Evolutionary conservation across 1,140 invertebrate species (phyloP).

Genomic region (Antheraea pernyi): DNA sequence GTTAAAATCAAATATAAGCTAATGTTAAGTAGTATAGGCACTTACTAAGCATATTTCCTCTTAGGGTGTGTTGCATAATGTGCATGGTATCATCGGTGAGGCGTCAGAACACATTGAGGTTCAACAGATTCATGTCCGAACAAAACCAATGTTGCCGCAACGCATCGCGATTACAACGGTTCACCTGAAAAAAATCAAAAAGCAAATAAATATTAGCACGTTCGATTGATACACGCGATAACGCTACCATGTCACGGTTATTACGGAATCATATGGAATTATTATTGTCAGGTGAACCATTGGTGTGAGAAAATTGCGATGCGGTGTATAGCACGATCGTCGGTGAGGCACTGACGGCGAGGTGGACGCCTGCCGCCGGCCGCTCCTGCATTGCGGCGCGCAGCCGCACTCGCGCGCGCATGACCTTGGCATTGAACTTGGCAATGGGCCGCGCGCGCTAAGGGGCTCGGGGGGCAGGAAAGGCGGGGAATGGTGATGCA

Average conservation of each 20-base stretch:
- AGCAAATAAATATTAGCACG: slow-evolving; percentile 14
- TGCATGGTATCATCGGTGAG: slow-evolving; percentile 32
- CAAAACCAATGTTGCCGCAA: slow-evolving; percentile 6
- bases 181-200: slow-evolving; percentile 26
- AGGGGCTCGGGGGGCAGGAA: slow-evolving; percentile 30
- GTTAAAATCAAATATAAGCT: slow-evolving; percentile 6
- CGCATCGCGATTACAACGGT: slow-evolving; percentile 23
- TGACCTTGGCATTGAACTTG: slow-evolving; percentile 82
- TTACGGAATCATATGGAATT: slow-evolving; percentile 22
- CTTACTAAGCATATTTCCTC: slow-evolving; percentile 20
- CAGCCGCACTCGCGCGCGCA: slow-evolving; percentile 77
- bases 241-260: slow-evolving; percentile 17
- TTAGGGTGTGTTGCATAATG: slow-evolving; percentile 58
- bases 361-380: slow-evolving; percentile 54
- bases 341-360: slow-evolving; percentile 64
- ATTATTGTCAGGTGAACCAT: slow-evolving; percentile 31
- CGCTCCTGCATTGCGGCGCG: slow-evolving; percentile 80
- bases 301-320: slow-evolving; percentile 38
- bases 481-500: slow-evolving; percentile 47
- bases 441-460: slow-evolving; percentile 60
- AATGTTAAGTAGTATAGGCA: slow-evolving; percentile 5
- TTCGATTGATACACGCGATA: slow-evolving; percentile 12
- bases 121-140: neutral
- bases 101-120: slow-evolving; percentile 19
- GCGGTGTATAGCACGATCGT: slow-evolving; percentile 54